These are phyloP conservation scores for Phataginus tricuspis DNA, from an alignment of 2,797 vertebrate species.

Conservation along the genomic window DNA sequence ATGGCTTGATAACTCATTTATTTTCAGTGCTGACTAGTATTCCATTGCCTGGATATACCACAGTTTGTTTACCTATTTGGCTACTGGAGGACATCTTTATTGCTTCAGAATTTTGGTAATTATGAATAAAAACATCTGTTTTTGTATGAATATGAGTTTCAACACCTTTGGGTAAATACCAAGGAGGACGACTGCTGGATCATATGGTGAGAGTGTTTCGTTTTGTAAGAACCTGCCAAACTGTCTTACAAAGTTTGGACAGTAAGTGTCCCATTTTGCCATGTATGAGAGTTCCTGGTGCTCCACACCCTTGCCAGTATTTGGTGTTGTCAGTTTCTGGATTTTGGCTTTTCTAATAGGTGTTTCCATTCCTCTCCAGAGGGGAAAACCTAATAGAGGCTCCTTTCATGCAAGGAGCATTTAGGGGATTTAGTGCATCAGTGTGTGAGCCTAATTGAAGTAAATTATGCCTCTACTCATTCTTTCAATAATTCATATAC, in stretches of 20 bases:
- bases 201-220: neutral
- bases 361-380: neutral
- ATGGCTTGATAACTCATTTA: neutral
- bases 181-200: neutral
- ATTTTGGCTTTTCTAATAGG: neutral
- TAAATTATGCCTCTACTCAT: neutral
- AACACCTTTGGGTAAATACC: neutral
- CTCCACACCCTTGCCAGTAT: neutral
- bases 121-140: neutral
- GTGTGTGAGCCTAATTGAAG: neutral
- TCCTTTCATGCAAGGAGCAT: neutral
- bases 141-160: neutral
- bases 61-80: neutral
- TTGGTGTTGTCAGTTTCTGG: neutral
- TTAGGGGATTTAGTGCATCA: too few relatives aligned
- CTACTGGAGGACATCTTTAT: neutral
- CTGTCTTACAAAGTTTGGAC: neutral
- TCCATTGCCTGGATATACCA: neutral
- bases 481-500: neutral
- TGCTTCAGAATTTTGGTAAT: neutral
- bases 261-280: accelerated
- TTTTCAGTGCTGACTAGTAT: neutral
- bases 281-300: neutral
- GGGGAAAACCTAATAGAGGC: neutral
- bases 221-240: neutral